A percentile compares a stretch with the other conserved stretches of the same genome.
phyloP scores from a whole-genome alignment of 2,797 vertebrate species.

The Neoniphon sammara region DNA sequence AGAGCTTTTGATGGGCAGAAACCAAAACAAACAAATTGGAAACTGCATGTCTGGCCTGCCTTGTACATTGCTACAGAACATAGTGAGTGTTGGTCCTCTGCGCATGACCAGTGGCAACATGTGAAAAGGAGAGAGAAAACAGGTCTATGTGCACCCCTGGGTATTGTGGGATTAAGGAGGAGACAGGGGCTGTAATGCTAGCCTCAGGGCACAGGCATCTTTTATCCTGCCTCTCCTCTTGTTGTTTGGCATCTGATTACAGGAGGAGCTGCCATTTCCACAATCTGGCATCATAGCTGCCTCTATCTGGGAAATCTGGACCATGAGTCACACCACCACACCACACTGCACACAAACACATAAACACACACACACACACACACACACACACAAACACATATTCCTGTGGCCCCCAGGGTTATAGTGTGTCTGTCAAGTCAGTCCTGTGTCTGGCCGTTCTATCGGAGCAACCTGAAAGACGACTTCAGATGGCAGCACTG shows the following conservation, averaged over 20 bases:
- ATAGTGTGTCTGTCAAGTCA: slow-evolving; percentile 50
- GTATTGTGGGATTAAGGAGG: slow-evolving; percentile 68
- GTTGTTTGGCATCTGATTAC: slow-evolving; percentile 66
- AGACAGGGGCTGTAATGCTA: slow-evolving; percentile 62
- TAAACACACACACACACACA: slow-evolving; percentile 10
- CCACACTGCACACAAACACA: neutral
- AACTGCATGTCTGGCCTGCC: neutral
- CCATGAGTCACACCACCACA: slow-evolving; percentile 35
- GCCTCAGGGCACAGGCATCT: slow-evolving; percentile 70
- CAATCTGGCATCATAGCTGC: slow-evolving; percentile 56
- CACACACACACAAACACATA: slow-evolving; percentile 16
- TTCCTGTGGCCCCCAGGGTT: slow-evolving; percentile 30
- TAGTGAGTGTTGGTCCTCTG: slow-evolving; percentile 6
- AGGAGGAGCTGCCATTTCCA: slow-evolving; percentile 70
- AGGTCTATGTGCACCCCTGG: slow-evolving; percentile 41
- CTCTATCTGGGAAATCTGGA: slow-evolving; percentile 69
- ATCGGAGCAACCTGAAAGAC: slow-evolving; percentile 54
- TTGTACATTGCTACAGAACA: neutral
- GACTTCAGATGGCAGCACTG: slow-evolving; percentile 48
- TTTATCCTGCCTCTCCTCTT: slow-evolving; percentile 66
- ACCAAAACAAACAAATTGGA: neutral
- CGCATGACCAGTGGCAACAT: slow-evolving; percentile 21
- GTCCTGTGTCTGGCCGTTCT: slow-evolving; percentile 48
- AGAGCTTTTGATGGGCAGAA: neutral
- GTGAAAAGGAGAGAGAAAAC: slow-evolving; percentile 1